Percentiles rank a stretch among this genome's conserved stretches.
Evolutionary conservation across 2,888 invertebrate species (phyloP).

Genomic region (Cataglyphis albicans): DNA sequence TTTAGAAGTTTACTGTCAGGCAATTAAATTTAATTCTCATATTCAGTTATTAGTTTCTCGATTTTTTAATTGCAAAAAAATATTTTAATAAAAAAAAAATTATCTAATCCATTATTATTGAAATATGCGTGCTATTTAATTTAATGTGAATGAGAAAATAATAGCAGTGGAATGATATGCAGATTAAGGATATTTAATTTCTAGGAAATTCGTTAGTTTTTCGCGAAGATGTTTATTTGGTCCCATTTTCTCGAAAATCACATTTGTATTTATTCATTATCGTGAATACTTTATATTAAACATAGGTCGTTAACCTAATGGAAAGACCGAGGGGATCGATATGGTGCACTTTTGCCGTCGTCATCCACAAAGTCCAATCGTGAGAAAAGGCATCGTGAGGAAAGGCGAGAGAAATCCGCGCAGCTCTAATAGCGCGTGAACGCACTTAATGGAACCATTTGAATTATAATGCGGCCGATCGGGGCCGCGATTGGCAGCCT

Average conservation of each 20-base stretch:
- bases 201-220: background rate
- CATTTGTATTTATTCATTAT: conserved; percentile 71
- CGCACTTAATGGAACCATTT: conserved; percentile 75
- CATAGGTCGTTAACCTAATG: conserved; percentile 77
- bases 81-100: background rate
- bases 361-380: conserved; percentile 64
- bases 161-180: background rate
- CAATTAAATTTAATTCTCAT: background rate
- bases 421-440: conserved; percentile 72
- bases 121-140: background rate
- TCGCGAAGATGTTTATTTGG: conserved; percentile 25
- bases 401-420: conserved; percentile 61
- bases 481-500: conserved; percentile 66
- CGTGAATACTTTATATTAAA: conserved; percentile 74
- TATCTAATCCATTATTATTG: background rate
- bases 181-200: conserved; percentile 8
- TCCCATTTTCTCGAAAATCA: conserved; percentile 62
- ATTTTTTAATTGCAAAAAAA: background rate
- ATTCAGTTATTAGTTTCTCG: background rate
- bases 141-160: background rate
- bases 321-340: conserved; percentile 70
- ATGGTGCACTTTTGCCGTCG: conserved; percentile 70
- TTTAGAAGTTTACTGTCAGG: background rate
- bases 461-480: conserved; percentile 75
- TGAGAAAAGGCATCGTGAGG: conserved; percentile 60